phyloP scores from a whole-genome alignment of 2,888 invertebrate genomes.

The Drosophila affinis region DNA sequence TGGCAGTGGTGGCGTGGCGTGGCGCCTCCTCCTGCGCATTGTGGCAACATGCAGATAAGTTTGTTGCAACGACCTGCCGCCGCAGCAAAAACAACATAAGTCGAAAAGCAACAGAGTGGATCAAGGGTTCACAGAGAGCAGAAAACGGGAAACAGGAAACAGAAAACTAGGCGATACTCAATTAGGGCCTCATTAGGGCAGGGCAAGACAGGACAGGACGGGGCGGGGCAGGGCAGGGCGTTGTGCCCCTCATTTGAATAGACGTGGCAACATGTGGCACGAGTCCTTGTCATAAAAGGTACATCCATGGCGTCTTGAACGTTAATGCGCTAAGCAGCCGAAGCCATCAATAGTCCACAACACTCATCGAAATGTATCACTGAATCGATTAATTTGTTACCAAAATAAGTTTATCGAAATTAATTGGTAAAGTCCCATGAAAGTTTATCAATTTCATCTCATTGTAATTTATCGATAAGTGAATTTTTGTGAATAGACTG shows the following conservation, averaged over 20 bases:
- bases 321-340: neutral
- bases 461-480: no score
- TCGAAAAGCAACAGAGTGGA: slow-evolving; percentile 7
- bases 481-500: no score
- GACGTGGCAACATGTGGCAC: neutral
- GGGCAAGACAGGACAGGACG: neutral
- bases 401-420: no score
- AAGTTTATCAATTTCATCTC: no score
- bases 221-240: neutral
- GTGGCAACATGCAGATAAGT: slow-evolving; percentile 50
- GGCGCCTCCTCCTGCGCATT: slow-evolving; percentile 15
- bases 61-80: slow-evolving; percentile 18
- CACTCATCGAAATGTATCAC: neutral
- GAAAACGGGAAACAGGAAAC: no score
- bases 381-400: no score
- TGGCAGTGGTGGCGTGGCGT: neutral
- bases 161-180: neutral
- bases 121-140: neutral
- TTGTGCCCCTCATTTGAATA: neutral
- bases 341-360: neutral
- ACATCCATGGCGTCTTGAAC: neutral
- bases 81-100: slow-evolving; percentile 1
- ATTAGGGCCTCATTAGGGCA: neutral
- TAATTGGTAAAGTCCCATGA: no score
- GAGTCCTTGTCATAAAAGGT: neutral